These are phyloP conservation scores for Mixornis gularis DNA, from an alignment of 2,113 vertebrate genomes.

Conservation along the genomic window DNA sequence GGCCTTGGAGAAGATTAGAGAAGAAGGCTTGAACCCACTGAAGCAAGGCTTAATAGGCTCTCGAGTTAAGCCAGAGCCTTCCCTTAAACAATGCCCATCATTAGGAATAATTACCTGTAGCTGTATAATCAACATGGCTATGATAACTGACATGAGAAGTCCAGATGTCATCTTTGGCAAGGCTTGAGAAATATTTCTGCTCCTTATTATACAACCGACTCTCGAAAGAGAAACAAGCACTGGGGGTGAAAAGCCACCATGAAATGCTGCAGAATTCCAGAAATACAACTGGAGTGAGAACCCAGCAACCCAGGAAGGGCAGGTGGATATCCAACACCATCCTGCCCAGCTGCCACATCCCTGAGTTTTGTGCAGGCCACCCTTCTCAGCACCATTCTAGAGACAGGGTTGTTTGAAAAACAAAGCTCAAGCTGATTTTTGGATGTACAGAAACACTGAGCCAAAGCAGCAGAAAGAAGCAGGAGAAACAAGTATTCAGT, in stretches of 20 bases:
- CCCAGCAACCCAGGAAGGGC: background rate
- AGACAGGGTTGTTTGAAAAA: fast-evolving
- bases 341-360: background rate
- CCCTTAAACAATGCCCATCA: slow-evolving; percentile 24
- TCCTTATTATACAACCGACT: background rate
- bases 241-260: background rate
- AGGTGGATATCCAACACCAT: fast-evolving
- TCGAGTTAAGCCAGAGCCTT: slow-evolving; percentile 30
- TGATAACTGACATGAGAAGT: slow-evolving; percentile 40
- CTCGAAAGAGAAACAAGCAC: background rate
- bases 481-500: background rate
- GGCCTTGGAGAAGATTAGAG: slow-evolving; percentile 19
- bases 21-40: slow-evolving; percentile 11
- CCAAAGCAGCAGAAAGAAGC: background rate
- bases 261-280: background rate
- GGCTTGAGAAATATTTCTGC: background rate
- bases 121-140: slow-evolving; percentile 45
- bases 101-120: slow-evolving; percentile 49
- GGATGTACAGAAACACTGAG: background rate
- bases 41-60: slow-evolving; percentile 34
- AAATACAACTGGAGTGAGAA: background rate
- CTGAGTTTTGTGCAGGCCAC: background rate
- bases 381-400: background rate
- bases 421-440: background rate
- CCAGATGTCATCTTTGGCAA: slow-evolving; percentile 44